Base-by-base conservation (phyloP, 2,113 vertebrate genomes). In the Xerus inauris region DNA sequence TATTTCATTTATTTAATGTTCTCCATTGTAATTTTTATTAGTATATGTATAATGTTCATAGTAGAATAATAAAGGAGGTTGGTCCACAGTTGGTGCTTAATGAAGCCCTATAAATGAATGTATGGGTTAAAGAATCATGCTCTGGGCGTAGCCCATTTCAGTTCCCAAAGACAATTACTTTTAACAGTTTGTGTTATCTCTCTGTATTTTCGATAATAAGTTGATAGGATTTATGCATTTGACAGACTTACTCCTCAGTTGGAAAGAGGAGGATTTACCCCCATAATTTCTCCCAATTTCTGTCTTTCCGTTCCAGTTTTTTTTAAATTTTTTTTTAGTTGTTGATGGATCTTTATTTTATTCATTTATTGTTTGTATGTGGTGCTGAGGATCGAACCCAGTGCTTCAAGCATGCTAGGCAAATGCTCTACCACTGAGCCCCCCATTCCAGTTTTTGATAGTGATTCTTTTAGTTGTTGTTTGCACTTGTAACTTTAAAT, bases 1-100 rank as follows among this genome's bases (percentile, higher is more conserved):
- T 67, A 91, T 91, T 86, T 69, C 12, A 47, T 30, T 75, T 89
- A 89, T 59, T 94, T 89, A 5, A n/a, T 14, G 83, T 92, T 64
- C 47, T 4, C 20, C 38, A 54, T 65, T 84, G 88, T 84, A 72
- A 91, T 72, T 40, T 87, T 90, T 69, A 28, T 75, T 45, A 86
- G 38, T 89, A 76, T 24, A 64, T 57, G 40, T 6, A 93, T 9
- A 79, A 10, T 54, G 30, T 73, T 81, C 71, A 96, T 38, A 85
- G 64, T 79, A 82, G 65, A 87, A 69, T 84, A 65, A 92, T 40
- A 81, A 83, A 67, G 71, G 26, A 93, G 20, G 38, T 30, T 72
- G n/a, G 30, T 24, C 30, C 5, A 45, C 14, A 42, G 8, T 32
- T 62, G 32, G n/a, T 69, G 73, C 26, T 79, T 47, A 42, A 4